These are phyloP conservation scores for Salvelinus alpinus DNA, from an alignment of 2,113 vertebrate genomes.

Conservation along the genomic window DNA sequence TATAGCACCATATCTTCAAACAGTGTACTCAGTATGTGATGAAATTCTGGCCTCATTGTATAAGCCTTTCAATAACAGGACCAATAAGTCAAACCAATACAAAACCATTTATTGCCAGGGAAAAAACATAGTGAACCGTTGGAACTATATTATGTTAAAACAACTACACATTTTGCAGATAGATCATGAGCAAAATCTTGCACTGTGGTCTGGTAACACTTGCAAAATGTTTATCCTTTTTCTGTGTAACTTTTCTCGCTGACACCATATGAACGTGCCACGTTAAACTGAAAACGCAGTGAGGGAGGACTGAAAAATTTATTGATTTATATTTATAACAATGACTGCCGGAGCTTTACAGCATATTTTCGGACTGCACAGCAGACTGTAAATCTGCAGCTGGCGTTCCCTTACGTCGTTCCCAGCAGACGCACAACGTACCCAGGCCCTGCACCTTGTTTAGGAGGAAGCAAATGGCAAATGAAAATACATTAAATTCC, in stretches of 20 bases:
- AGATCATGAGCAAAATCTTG: neutral
- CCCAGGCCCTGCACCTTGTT: conserved; percentile 55
- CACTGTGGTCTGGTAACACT: neutral
- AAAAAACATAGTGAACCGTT: neutral
- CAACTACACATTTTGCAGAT: neutral
- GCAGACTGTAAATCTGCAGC: conserved; percentile 60
- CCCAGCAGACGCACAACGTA: conserved; percentile 31
- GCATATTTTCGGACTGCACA: conserved; percentile 34
- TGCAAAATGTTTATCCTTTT: neutral
- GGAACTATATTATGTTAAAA: neutral
- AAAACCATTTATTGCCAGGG: neutral
- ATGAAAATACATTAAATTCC: conserved; percentile 71
- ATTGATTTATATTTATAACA: conserved; percentile 32
- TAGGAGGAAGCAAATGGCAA: conserved; percentile 66
- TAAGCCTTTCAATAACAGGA: no score
- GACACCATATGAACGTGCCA: conserved; percentile 1
- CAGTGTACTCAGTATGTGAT: no score
- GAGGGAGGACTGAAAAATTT: neutral
- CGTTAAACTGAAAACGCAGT: conserved; percentile 4
- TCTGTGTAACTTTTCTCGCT: neutral
- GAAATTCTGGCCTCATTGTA: no score
- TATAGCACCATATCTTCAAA: no score
- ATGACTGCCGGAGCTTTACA: conserved; percentile 19
- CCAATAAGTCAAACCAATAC: neutral
- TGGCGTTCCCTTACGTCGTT: conserved; percentile 40